Conservation (phyloP, 2,797 vertebrate genomes). For the Jordanella pulchra region DNA sequence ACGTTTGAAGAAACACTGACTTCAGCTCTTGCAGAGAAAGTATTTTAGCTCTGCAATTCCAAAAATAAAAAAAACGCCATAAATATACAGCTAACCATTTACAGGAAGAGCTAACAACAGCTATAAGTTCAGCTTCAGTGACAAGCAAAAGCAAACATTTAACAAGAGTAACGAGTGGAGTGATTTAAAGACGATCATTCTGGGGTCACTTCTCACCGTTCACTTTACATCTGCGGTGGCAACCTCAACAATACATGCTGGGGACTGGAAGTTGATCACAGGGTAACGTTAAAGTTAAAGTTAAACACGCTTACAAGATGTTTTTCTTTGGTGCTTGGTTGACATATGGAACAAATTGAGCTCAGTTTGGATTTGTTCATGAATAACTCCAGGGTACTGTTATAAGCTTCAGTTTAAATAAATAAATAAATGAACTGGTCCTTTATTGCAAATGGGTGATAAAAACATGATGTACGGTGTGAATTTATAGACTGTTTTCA, state of each 20-base stretch:
- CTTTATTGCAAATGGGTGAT: constrained; percentile 2
- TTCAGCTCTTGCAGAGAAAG: constrained; percentile 14
- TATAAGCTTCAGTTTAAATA: not conserved
- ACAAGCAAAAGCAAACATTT: constrained; percentile 5
- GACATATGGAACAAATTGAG: constrained; percentile 6
- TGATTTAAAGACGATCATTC: constrained; percentile 2
- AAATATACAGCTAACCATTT: not conserved
- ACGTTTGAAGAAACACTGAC: constrained; percentile 32
- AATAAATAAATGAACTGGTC: not conserved
- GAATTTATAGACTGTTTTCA: not conserved
- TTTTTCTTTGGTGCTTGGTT: not conserved
- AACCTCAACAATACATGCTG: not conserved
- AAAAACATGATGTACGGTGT: constrained; percentile 3
- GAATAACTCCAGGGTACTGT: constrained; percentile 1
- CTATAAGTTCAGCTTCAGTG: constrained; percentile 1
- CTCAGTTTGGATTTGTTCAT: not conserved
- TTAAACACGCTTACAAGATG: not conserved
- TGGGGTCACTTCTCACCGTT: not conserved
- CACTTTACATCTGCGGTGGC: not conserved
- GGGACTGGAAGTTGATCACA: not conserved
- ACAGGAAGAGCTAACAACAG: not conserved
- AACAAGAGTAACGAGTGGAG: not conserved
- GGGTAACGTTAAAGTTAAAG: constrained; percentile 4
- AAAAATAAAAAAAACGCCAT: not conserved
- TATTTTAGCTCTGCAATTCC: not conserved